These are phyloP conservation scores for Aromia moschata DNA, from an alignment of 2,888 invertebrate species.

Conservation along the genomic window DNA sequence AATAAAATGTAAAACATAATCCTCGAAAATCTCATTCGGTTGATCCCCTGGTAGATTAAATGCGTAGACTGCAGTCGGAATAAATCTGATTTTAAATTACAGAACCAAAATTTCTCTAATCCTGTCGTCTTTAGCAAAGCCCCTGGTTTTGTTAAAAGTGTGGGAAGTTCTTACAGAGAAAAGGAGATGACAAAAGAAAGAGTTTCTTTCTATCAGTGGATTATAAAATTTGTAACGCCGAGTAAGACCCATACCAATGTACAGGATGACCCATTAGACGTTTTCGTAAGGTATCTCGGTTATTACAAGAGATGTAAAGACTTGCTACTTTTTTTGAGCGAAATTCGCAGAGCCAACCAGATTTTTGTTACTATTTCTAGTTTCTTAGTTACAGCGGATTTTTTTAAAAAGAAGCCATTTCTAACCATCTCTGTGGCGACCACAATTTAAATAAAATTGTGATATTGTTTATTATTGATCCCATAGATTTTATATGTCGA, in stretches of 20 bases:
- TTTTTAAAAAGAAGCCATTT: too few relatives aligned
- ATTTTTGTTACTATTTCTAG: too few relatives aligned
- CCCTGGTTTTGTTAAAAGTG: constrained; percentile 23
- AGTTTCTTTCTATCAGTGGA: not conserved
- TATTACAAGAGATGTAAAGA: too few relatives aligned
- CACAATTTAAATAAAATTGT: too few relatives aligned
- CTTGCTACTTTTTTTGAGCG: too few relatives aligned
- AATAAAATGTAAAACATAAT: constrained; percentile 11
- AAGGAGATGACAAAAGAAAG: not conserved
- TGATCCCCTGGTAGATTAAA: constrained; percentile 31
- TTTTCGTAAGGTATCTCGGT: not conserved
- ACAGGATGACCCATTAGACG: not conserved
- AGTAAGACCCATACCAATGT: too few relatives aligned
- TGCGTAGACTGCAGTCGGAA: constrained; percentile 40
- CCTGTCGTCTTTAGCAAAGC: constrained; percentile 28
- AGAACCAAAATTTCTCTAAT: constrained; percentile 39
- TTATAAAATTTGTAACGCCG: not conserved
- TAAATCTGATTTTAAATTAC: constrained; percentile 46
- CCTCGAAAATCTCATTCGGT: not conserved
- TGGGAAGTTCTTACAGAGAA: constrained; percentile 1
- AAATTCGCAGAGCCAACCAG: too few relatives aligned
- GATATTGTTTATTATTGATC: too few relatives aligned
- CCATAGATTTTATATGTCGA: too few relatives aligned
- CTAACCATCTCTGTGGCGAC: too few relatives aligned
- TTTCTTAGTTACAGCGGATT: too few relatives aligned